A percentile compares a stretch with the other conserved stretches of the same genome.
phyloP scores from a whole-genome alignment of 2,888 invertebrate genomes.

The Patella caerulea region DNA sequence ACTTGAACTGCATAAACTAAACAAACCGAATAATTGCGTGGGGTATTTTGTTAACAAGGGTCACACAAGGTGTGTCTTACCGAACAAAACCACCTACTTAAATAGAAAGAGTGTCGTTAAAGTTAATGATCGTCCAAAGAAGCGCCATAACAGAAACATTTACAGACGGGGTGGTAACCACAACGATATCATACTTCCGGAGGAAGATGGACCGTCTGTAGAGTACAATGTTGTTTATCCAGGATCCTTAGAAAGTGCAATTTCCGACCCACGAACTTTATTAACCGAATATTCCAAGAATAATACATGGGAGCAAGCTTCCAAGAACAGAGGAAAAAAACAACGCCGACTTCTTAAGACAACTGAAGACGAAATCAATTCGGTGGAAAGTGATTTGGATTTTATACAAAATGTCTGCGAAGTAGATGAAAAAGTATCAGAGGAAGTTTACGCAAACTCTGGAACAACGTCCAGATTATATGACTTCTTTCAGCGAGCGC shows the following conservation, averaged over 20 bases:
- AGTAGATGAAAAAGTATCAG: no score
- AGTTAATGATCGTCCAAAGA: not conserved
- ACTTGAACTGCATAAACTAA: not conserved
- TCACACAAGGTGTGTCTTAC: not conserved
- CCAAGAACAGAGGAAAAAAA: no score
- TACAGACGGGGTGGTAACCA: not conserved
- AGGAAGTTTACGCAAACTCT: no score
- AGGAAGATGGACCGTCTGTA: not conserved
- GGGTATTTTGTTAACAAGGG: conserved; percentile 3
- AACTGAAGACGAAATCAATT: no score
- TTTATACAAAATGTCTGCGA: no score
- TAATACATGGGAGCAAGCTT: no score
- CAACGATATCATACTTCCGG: not conserved
- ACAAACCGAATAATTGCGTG: not conserved
- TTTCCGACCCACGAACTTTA: no score
- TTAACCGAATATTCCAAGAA: no score
- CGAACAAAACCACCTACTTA: not conserved
- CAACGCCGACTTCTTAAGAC: no score
- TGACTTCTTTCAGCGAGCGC: no score
- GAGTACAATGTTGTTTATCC: not conserved
- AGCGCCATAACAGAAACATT: not conserved
- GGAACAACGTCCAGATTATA: no score
- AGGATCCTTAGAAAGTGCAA: not conserved
- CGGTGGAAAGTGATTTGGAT: no score
- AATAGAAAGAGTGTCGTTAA: not conserved